Evolutionary conservation across 2,888 invertebrate genomes (phyloP), one percentile per base, ranked within the genome.

Genomic region (Pinctada fucata): DNA sequence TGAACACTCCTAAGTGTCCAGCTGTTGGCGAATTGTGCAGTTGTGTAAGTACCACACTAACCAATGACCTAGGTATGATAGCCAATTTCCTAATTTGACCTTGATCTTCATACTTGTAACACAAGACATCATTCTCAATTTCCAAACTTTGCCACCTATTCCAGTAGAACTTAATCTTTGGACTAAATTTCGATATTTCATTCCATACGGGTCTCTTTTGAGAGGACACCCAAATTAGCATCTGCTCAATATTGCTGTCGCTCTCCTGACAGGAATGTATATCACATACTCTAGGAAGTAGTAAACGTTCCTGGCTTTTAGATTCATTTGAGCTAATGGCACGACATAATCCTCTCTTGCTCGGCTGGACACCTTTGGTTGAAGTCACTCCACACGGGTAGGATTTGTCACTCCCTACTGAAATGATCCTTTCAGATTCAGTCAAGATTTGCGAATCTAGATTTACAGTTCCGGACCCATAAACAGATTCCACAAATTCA

Each of bases 111-210:
- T 71, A 49, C 8, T 13, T 51, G 13, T 52, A 52, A 52, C 49
- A 71, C 8, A 71, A 31, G 31, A 72, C 49, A 13, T 65, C 31
- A 2, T 65, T 3, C n/a, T 13, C 16, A 16, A 47, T 48, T 66
- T 66, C 51, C 49, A 74, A 49, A 49, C 16, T 70, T 58, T 76
- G 70, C 47, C 69, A 76, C 66, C 52, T 49, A 2, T 52, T 63
- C 72, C 76, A 66, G 31, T 72, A 76, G 66, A 50, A 72, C 50
- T 72, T 76, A 6, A 45, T 49, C n/a, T 8, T 31, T 52, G 47
- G 10, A 75, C 71, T 49, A n/a, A 64, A 65, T 49, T 63, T 69
- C 2, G 76, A 65, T n/a, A 76, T 71, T 10, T 73, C 74, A 31
- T 4, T 16, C 74, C 71, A 78, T 13, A 58, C 45, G n/a, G 74